Conservation (phyloP, 2,797 vertebrate genomes). For the Cynopterus sphinx region DNA sequence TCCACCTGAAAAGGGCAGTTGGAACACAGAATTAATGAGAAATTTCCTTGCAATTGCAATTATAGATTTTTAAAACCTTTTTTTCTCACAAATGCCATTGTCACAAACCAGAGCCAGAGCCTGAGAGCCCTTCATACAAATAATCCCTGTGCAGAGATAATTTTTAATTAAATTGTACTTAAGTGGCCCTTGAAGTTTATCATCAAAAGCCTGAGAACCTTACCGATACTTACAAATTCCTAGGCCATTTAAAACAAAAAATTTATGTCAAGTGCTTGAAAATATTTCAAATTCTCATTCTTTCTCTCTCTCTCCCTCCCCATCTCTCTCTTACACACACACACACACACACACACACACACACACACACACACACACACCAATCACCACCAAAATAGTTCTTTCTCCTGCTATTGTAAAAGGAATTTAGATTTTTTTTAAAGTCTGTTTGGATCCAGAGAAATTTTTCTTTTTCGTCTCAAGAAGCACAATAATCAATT, state of each 20-base stretch:
- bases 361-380: neutral
- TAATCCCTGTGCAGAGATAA: neutral
- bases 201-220: neutral
- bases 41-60: neutral
- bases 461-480: slow-evolving; percentile 58
- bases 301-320: neutral
- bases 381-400: neutral
- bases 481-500: slow-evolving; percentile 71
- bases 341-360: neutral
- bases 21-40: neutral
- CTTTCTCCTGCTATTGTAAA: slow-evolving; percentile 55
- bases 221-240: neutral
- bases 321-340: neutral
- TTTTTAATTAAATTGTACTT: neutral
- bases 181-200: neutral
- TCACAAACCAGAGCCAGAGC: neutral
- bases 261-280: neutral
- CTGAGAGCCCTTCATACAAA: neutral
- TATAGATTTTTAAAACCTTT: neutral
- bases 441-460: slow-evolving; percentile 20
- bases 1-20: neutral
- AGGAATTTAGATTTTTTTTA: slow-evolving; percentile 27
- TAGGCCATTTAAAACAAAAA: slow-evolving; percentile 10
- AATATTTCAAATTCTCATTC: slow-evolving; percentile 25
- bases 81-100: neutral